Conservation (phyloP, 2,113 vertebrate species). For the Psephotus haematonotus region DNA sequence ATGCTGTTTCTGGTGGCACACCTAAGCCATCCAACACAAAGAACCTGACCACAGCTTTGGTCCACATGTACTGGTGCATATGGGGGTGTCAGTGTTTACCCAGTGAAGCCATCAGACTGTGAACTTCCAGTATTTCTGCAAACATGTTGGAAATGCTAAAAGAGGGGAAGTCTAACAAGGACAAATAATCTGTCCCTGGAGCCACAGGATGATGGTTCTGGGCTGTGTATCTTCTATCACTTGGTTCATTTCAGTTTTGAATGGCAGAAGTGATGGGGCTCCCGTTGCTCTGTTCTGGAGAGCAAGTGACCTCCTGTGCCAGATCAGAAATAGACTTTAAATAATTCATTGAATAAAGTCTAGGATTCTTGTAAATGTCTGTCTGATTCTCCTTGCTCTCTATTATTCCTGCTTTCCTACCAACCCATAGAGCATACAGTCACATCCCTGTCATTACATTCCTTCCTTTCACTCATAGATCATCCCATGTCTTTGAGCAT, state of each 20-base stretch:
- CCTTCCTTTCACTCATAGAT: not conserved
- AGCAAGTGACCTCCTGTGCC: conserved; percentile 33
- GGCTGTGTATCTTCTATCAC: not conserved
- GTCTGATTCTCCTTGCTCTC: conserved; percentile 46
- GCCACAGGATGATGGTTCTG: rapidly evolving
- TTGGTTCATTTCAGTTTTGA: not conserved
- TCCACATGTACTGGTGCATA: rapidly evolving
- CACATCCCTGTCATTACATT: not conserved
- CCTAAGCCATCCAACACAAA: not conserved
- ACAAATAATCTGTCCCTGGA: not conserved
- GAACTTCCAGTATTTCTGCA: not conserved
- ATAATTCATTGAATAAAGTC: conserved; percentile 69
- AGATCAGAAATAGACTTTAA: conserved; percentile 54
- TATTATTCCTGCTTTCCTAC: not conserved
- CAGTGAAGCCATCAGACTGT: not conserved
- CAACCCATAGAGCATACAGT: not conserved
- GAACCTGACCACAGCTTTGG: not conserved
- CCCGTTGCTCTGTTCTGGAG: not conserved
- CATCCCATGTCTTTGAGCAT: not conserved
- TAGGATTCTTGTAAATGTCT: conserved; percentile 47
- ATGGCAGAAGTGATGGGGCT: not conserved
- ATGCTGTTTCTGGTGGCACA: not conserved
- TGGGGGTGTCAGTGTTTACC: not conserved
- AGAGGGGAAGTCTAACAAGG: not conserved
- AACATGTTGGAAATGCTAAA: not conserved